Conservation (phyloP, 2,797 vertebrate genomes). For the Catamblyrhynchus diadema region DNA sequence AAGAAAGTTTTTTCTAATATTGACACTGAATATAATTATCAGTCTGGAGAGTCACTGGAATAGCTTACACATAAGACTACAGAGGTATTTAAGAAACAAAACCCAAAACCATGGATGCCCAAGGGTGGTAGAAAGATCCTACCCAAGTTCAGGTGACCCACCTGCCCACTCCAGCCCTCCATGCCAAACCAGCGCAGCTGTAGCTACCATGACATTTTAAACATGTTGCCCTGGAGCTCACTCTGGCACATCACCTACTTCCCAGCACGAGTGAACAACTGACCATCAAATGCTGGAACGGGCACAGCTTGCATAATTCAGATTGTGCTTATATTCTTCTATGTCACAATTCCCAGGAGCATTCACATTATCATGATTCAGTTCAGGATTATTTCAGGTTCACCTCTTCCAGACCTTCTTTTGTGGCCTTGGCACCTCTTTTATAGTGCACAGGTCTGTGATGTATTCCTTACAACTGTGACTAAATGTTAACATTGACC, state of each 20-base stretch:
- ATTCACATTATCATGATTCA: background rate
- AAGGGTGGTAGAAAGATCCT: background rate
- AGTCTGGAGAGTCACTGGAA: background rate
- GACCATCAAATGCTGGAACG: background rate
- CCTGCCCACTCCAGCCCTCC: background rate
- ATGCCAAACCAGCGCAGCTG: background rate
- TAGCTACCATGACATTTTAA: background rate
- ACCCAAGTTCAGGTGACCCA: background rate
- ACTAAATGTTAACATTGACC: background rate
- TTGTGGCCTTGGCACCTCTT: background rate
- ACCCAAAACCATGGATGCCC: background rate
- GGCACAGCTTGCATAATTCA: background rate
- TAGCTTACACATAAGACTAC: background rate
- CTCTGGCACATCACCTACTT: background rate
- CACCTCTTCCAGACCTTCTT: background rate
- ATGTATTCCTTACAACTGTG: rapidly evolving
- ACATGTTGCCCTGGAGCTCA: background rate
- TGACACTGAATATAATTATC: background rate
- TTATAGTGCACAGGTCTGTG: too few species aligned
- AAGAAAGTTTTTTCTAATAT: background rate
- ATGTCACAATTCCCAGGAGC: background rate
- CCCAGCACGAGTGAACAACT: background rate
- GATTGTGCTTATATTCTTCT: background rate
- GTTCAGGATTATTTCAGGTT: background rate
- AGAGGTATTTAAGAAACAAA: background rate